Evolutionary conservation across 2,797 vertebrate species (phyloP), one percentile per base, ranked within the genome.

Genomic region (Malurus splendens): DNA sequence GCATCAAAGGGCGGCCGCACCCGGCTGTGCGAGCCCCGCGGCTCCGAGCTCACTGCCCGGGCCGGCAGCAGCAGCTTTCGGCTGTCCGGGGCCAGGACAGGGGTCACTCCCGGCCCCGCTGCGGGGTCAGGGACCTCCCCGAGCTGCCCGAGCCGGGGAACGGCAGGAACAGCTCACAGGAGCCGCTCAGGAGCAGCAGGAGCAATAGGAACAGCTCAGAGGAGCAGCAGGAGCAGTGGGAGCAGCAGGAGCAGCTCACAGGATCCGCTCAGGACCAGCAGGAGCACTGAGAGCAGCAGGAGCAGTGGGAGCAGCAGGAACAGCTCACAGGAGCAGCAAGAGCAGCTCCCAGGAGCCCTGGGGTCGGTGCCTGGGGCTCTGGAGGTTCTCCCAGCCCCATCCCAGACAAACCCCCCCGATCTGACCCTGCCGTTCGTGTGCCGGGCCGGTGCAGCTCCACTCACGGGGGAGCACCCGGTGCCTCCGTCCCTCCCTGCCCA

Each of bases 391-490:
- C 0, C 42, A 7, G 3, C 12, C 14, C 0, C 0, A 54, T 9
- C 56, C 28, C 17, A 42, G 33, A 6, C 56, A 14, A 11, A 13
- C 36, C 12, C 5, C 13, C 0, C 0, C 0, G 0, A 5, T 61
- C 6, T 18, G 19, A 10, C 57, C 17, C 10, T 20, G 71, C n/a
- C 2, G 0, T 76, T 41, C 27, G 51, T 18, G 33, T n/a, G 0
- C 3, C 1, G 6, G 6, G 30, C 36, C 36, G 7, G 11, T 7
- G 48, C 54, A 8, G 15, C 71, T 57, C 36, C 6, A 11, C 50
- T 30, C 9, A 3, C 25, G 24, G 24, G 30, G 74, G 30, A 14
- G 2, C 12, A 2, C 18, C 11, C 9, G 33, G 33, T 51, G 8
- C 55, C 24, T 44, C 7, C 36, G 36, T 36, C 33, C 56, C 66